A percentile compares a stretch with the other conserved stretches of the same genome.
Evolutionary conservation across 2,797 vertebrate species (phyloP).

Genomic region (Coregonus ussuriensis): DNA sequence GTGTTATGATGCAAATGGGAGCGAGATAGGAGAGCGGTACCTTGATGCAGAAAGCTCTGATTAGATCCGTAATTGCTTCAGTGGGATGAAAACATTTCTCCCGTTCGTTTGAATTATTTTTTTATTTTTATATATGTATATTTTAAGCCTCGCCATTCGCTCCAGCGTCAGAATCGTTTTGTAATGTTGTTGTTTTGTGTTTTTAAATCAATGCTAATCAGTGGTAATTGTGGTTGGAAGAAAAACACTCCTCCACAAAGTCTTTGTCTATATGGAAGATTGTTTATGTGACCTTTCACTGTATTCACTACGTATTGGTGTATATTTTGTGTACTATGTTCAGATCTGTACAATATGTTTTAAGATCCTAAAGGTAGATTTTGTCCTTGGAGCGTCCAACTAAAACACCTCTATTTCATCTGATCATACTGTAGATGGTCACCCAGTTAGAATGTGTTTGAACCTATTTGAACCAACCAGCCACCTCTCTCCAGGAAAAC

Average conservation of each 20-base stretch:
- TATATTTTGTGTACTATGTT: background rate
- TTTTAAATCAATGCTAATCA: conserved; percentile 70
- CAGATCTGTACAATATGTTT: conserved; percentile 8
- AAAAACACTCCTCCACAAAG: conserved; percentile 39
- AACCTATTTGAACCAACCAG: conserved; percentile 7
- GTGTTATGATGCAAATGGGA: conserved; percentile 85
- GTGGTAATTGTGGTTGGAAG: conserved; percentile 41
- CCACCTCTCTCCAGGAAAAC: conserved; percentile 21
- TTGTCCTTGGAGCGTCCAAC: conserved; percentile 35
- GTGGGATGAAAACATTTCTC: conserved; percentile 59
- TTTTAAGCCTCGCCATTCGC: conserved; percentile 60
- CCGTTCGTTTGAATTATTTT: conserved; percentile 60
- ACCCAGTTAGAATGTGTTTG: conserved; percentile 28
- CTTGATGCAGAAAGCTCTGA: conserved; percentile 79
- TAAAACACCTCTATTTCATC: conserved; percentile 23
- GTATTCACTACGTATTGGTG: background rate
- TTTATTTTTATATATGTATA: conserved; percentile 67
- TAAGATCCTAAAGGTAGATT: conserved; percentile 23
- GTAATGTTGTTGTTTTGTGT: conserved; percentile 52
- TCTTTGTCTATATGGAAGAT: conserved; percentile 37
- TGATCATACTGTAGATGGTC: conserved; percentile 28
- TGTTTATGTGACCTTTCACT: conserved; percentile 9
- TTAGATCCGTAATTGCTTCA: conserved; percentile 83
- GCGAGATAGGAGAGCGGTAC: conserved; percentile 72
- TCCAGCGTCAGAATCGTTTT: conserved; percentile 57